Percentiles rank a stretch among this genome's conserved stretches.
phyloP scores from a whole-genome alignment of 1,140 invertebrate species.

The Anastrepha ludens region DNA sequence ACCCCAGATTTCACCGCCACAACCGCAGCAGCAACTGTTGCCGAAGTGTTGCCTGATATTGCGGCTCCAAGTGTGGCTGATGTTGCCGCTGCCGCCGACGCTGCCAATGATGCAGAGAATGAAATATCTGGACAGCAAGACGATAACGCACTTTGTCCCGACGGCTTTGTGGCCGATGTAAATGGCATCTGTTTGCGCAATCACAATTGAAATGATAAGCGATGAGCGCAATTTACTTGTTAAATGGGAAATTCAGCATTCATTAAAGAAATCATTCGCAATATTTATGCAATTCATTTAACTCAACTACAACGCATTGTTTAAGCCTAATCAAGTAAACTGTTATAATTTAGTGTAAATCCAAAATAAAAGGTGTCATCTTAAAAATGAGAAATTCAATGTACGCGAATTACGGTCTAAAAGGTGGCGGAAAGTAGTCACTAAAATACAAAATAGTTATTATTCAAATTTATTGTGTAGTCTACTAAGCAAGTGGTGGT shows the following conservation, averaged over 20 bases:
- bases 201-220: conserved; percentile 20
- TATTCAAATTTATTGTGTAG: no score
- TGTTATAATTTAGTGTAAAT: neutral
- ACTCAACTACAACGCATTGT: neutral
- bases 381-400: neutral
- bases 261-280: neutral
- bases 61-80: neutral
- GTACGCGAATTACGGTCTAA: no score
- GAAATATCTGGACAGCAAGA: conserved; percentile 28
- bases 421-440: no score
- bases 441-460: no score
- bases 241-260: neutral
- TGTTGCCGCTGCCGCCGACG: neutral
- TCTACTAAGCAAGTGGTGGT: no score
- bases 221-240: neutral
- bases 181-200: conserved; percentile 56
- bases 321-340: neutral
- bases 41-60: conserved; percentile 17
- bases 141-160: conserved; percentile 53
- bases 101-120: conserved; percentile 11
- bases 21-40: conserved; percentile 5
- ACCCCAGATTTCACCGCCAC: neutral
- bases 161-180: conserved; percentile 57
- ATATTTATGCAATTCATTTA: conserved; percentile 3
- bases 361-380: neutral